A percentile compares a stretch with the other conserved stretches of the same genome.
Evolutionary conservation across 1,140 invertebrate species (phyloP).

Genomic region (Dendrolimus kikuchii): DNA sequence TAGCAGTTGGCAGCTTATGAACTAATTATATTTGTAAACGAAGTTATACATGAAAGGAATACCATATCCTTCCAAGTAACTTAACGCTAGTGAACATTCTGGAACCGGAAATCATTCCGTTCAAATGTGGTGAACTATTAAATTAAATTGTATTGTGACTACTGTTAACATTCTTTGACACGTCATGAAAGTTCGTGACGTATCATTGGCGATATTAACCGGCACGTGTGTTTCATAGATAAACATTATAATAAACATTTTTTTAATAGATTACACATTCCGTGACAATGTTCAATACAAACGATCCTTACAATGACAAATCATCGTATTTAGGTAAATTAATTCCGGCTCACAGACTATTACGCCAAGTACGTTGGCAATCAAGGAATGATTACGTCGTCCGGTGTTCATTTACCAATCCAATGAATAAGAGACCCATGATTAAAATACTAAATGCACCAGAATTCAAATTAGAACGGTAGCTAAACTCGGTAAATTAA

Average conservation of each 20-base stretch:
- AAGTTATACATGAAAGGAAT: too few relatives aligned
- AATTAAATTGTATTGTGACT: constrained; percentile 35
- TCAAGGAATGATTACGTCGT: constrained; percentile 59
- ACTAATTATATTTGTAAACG: too few relatives aligned
- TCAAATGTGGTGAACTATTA: constrained; percentile 30
- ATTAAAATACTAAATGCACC: constrained; percentile 8
- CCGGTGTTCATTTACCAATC: constrained; percentile 56
- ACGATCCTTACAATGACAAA: constrained; percentile 27
- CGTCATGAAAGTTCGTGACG: constrained; percentile 30
- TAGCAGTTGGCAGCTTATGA: too few relatives aligned
- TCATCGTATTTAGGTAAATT: constrained; percentile 46
- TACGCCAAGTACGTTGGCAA: constrained; percentile 51
- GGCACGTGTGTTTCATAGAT: constrained; percentile 2
- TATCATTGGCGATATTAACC: constrained; percentile 13
- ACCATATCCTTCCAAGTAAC: too few relatives aligned
- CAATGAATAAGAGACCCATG: constrained; percentile 31
- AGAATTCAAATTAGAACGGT: too few relatives aligned
- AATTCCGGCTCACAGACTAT: constrained; percentile 46
- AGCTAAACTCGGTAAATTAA: too few relatives aligned
- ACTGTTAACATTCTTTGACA: constrained; percentile 14
- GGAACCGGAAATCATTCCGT: too few relatives aligned
- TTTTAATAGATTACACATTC: constrained; percentile 5
- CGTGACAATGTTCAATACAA: constrained; percentile 19
- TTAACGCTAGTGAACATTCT: too few relatives aligned
- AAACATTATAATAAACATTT: constrained; percentile 1